A percentile compares a stretch with the other conserved stretches of the same genome.
Conservation (phyloP, 2,113 vertebrate species). For the Lasiurus cinereus region DNA sequence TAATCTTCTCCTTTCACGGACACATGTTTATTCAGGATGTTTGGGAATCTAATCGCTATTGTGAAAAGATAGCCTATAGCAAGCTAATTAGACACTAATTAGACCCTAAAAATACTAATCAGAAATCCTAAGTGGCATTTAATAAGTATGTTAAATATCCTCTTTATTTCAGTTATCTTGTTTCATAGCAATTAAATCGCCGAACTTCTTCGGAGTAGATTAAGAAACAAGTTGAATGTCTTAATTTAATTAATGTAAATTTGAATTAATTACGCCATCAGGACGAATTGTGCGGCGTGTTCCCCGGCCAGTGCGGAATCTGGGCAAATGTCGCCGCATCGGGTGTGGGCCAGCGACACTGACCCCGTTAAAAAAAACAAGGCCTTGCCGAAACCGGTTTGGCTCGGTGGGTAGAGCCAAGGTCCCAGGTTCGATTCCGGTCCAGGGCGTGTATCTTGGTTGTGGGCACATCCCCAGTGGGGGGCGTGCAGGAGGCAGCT, state of each 20-base stretch:
- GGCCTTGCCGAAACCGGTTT: no score
- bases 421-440: no score
- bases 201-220: conserved; percentile 87
- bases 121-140: conserved; percentile 91
- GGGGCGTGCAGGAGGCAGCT: no score
- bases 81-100: conserved; percentile 91
- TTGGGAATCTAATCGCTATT: conserved; percentile 86
- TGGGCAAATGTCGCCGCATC: conserved; percentile 83
- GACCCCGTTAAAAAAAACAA: background rate
- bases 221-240: conserved; percentile 89
- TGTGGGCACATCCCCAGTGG: no score
- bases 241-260: conserved; percentile 90
- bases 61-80: conserved; percentile 88
- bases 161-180: conserved; percentile 87
- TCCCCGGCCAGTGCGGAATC: conserved; percentile 84
- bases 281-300: conserved; percentile 85
- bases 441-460: no score
- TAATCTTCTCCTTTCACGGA: conserved; percentile 73
- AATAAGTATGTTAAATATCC: conserved; percentile 90
- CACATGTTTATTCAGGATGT: conserved; percentile 81
- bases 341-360: conserved; percentile 33
- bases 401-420: no score
- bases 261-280: conserved; percentile 88
- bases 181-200: conserved; percentile 88
- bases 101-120: conserved; percentile 91